phyloP scores from a whole-genome alignment of 2,113 vertebrate species.

The Manacus vitellinus region DNA sequence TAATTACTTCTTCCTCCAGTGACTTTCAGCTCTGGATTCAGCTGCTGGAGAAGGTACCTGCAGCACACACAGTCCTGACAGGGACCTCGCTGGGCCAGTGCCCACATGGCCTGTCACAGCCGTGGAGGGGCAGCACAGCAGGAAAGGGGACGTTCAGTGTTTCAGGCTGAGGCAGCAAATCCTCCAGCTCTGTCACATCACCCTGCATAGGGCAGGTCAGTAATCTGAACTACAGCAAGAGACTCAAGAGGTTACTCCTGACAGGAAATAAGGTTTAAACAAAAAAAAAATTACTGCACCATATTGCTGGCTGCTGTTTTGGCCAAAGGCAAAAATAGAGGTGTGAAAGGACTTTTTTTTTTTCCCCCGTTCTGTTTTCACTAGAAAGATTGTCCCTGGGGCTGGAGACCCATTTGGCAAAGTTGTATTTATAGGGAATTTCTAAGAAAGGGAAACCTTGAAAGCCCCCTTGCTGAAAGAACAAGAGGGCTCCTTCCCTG shows the following conservation, averaged over 20 bases:
- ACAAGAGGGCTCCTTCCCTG: not conserved
- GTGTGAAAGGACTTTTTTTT: not conserved
- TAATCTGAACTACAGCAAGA: not conserved
- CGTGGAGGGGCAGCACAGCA: rapidly evolving
- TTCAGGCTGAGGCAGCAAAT: not conserved
- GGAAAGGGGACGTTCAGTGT: rapidly evolving
- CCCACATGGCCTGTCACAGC: rapidly evolving
- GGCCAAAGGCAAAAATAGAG: not conserved
- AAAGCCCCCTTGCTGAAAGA: not conserved
- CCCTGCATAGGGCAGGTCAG: not conserved
- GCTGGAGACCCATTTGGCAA: not conserved
- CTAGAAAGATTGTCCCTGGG: not conserved
- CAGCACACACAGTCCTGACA: not conserved
- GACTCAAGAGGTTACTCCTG: not conserved
- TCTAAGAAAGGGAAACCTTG: not conserved
- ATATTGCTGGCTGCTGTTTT: not conserved
- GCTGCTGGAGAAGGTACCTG: not conserved
- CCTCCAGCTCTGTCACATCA: not conserved
- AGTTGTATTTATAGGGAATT: not conserved
- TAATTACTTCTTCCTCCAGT: not conserved
- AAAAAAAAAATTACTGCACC: not conserved
- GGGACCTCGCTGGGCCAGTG: not conserved
- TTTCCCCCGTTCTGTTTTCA: not conserved
- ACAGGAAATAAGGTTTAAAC: not conserved
- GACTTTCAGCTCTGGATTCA: not conserved